Evolutionary conservation across 2,888 invertebrate species (phyloP), one percentile per base, ranked within the genome.

Genomic region (Drosophila parthenogenetica): DNA sequence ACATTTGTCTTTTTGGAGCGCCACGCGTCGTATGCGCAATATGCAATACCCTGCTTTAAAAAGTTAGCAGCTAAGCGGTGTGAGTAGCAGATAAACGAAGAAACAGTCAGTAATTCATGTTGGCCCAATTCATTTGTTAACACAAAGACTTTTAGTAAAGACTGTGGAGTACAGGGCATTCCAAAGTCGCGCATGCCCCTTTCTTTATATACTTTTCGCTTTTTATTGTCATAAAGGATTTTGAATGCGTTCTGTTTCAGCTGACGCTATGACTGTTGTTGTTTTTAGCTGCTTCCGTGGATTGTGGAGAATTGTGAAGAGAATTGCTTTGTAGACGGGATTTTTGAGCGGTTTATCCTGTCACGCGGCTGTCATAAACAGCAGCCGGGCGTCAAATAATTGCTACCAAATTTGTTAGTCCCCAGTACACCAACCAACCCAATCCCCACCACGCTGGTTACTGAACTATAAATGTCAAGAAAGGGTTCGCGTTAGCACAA

Each of bases 21-120:
- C 59, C 67, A 77, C 77, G 81, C 69, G 50, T 64, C 77, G 77
- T 77, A 81, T 84, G 68, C 75, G 72, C 66, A 66, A 68, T 73
- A 50, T 64, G 55, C 13, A 10, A 48, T 61, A 50, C 29, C 39
- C 29, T 17, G 19, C 32, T 11, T 5, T 5, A 43, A 32, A 22
- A 1, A 5, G 22, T 22, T 5, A 3, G 22, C 22, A 5, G 43
- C 10, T 17, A n/a, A 3, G 1, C 5, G 19, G 17, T 35, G 14
- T 35, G 55, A 29, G 29, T 8, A 8, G 29, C 8, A 29, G 29
- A 2, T 29, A 5, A 29, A 29, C 7, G 5, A 29, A 29, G 29
- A n/a, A n/a, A n/a, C n/a, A n/a, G n/a, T 5, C 29, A 29, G 29
- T 29, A 1, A 22, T 22, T 22, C 3, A 22, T 22, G 4, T 22